phyloP scores from a whole-genome alignment of 2,113 vertebrate species.

The Scomber scombrus region DNA sequence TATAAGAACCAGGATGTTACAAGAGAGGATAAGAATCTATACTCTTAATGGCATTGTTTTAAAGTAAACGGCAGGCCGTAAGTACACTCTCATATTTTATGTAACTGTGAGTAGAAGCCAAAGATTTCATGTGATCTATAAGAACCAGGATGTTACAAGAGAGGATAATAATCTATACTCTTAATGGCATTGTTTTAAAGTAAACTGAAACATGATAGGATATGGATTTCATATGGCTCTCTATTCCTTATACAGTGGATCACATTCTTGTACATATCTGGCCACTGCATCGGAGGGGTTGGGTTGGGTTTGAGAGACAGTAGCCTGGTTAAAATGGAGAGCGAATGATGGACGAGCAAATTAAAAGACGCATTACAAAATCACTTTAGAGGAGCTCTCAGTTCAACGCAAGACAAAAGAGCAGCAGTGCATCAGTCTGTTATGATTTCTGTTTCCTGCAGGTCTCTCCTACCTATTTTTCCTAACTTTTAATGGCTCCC shows the following conservation, averaged over 20 bases:
- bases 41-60: neutral
- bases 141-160: neutral
- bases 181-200: neutral
- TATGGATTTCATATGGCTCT: neutral
- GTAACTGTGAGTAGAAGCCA: neutral
- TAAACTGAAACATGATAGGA: neutral
- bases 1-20: neutral
- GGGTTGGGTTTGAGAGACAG: too few relatives aligned
- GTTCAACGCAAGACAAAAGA: too few relatives aligned
- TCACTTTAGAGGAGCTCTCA: too few relatives aligned
- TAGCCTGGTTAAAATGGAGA: too few relatives aligned
- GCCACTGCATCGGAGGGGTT: too few relatives aligned
- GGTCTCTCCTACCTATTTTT: too few relatives aligned
- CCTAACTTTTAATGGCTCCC: too few relatives aligned
- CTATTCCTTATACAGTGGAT: too few relatives aligned
- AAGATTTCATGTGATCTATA: neutral
- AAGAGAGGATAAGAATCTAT: neutral
- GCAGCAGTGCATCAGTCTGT: too few relatives aligned
- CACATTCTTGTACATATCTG: neutral
- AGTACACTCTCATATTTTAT: conserved; percentile 74
- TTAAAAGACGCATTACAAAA: too few relatives aligned
- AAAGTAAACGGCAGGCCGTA: conserved; percentile 99
- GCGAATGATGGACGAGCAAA: too few relatives aligned
- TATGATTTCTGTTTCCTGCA: too few relatives aligned
- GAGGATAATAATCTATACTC: neutral